Evolutionary conservation across 2,113 vertebrate genomes (phyloP), one percentile per base, ranked within the genome.

Genomic region (Malaclemys terrapin): DNA sequence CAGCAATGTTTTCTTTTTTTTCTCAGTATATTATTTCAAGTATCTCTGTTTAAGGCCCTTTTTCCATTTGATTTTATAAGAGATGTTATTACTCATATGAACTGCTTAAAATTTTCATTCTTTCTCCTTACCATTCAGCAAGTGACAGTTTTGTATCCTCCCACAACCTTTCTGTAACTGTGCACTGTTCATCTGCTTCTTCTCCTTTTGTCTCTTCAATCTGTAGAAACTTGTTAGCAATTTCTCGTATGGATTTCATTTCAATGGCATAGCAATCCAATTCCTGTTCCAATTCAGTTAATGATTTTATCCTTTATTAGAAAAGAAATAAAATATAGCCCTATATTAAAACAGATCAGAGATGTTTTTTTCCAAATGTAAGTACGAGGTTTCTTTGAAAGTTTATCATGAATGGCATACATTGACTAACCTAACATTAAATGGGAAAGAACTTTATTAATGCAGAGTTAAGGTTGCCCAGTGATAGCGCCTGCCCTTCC

Each of bases 251-350:
- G 79, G 82, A 92, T 85, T 98, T 97, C 81, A 99, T 98, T 93
- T 99, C 99, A 29, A 97, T 76, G 50, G 94, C 97, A 91, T 97
- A 98, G 35, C 96, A 92, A 96, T 99, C 98, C 62, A 99, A 93
- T 84, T 98, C 98, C 42, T 95, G 97, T 91, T 99, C 98, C 96
- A 99, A 87, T 88, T 98, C 99, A 6, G 86, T 97, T 96, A 99
- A 97, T 22, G 96, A 98, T 82, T 99, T 99, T 87, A 99, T 97
- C 97, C 99, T 99, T 96, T 75, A 96, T 97, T 89, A 86, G 80
- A n/a, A 82, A 86, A 56, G 20, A 93, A 94, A 96, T 4, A 25
- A 94, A 96, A 95, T 49, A 90, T 4, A 91, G 16, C 5, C 35
- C 94, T 87, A 57, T 65, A 89, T 91, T 93, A 94, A 93, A 94